These are phyloP conservation scores for Bergia sp. DNA, from an alignment of 92 coral and sea anemone genomes.

Conservation along the genomic window DNA sequence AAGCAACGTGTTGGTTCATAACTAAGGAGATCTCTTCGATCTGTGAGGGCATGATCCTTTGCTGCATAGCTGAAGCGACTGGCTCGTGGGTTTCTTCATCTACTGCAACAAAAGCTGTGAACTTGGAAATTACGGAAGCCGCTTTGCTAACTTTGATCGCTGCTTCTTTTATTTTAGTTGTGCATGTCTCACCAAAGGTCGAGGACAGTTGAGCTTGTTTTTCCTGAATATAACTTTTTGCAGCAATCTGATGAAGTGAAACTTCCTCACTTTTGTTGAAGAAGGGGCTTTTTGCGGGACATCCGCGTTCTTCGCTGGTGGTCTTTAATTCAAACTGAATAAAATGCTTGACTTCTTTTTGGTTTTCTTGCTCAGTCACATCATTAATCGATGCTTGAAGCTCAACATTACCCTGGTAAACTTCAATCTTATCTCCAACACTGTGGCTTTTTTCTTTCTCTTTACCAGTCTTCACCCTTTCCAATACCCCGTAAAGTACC, in stretches of 20 bases:
- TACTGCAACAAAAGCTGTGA: conserved; percentile 78
- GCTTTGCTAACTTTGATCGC: conserved; percentile 68
- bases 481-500: neutral
- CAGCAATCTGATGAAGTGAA: conserved; percentile 9
- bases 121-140: conserved; percentile 64
- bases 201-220: neutral
- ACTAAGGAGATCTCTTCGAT: neutral
- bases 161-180: conserved; percentile 17
- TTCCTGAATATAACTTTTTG: neutral
- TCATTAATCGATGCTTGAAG: neutral
- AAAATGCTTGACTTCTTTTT: neutral
- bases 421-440: neutral
- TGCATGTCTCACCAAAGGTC: neutral
- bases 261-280: neutral
- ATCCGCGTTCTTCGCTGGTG: neutral
- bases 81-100: conserved; percentile 65
- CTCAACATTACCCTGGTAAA: neutral
- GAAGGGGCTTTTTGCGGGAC: neutral
- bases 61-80: conserved; percentile 51
- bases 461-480: neutral
- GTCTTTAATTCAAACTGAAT: neutral
- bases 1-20: neutral
- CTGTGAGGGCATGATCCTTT: neutral
- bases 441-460: neutral
- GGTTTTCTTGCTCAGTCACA: neutral